A percentile compares a stretch with the other conserved stretches of the same genome.
phyloP scores from a whole-genome alignment of 2,888 invertebrate species.

The Disparrhopalites patrizii region DNA sequence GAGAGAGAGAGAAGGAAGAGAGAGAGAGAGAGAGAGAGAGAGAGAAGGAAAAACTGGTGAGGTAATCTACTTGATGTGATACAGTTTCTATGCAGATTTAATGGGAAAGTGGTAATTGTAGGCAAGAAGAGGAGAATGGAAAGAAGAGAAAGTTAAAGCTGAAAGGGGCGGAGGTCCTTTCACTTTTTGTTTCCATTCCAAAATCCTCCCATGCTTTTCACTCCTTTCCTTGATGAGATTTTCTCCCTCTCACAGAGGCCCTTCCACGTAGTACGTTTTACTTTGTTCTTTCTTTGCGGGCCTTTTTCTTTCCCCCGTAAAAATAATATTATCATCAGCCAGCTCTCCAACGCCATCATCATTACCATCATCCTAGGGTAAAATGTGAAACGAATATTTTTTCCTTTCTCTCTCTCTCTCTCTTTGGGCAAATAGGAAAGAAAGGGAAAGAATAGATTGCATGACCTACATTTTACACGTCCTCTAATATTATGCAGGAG shows the following conservation, averaged over 20 bases:
- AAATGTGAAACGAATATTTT: no score
- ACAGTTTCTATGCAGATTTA: constrained; percentile 10
- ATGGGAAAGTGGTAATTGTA: constrained; percentile 7
- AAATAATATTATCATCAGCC: no score
- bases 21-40: constrained; percentile 8
- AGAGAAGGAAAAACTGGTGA: constrained; percentile 6
- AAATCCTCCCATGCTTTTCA: no score
- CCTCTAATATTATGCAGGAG: no score
- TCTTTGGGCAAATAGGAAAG: no score
- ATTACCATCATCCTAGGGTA: no score
- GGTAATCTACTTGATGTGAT: constrained; percentile 4
- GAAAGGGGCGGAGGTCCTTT: constrained; percentile 10
- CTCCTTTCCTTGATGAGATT: constrained; percentile 7
- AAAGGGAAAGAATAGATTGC: no score
- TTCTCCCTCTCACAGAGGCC: no score
- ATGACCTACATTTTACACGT: no score
- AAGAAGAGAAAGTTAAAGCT: not conserved
- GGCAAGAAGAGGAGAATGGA: not conserved
- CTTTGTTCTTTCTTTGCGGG: constrained; percentile 5
- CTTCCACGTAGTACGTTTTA: no score
- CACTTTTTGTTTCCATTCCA: constrained; percentile 8
- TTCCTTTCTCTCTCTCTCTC: not conserved
- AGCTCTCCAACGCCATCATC: no score
- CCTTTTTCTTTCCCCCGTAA: no score
- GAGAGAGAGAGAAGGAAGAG: constrained; percentile 10